Conservation (phyloP, 2,113 vertebrate genomes). For the Bos javanicus region DNA sequence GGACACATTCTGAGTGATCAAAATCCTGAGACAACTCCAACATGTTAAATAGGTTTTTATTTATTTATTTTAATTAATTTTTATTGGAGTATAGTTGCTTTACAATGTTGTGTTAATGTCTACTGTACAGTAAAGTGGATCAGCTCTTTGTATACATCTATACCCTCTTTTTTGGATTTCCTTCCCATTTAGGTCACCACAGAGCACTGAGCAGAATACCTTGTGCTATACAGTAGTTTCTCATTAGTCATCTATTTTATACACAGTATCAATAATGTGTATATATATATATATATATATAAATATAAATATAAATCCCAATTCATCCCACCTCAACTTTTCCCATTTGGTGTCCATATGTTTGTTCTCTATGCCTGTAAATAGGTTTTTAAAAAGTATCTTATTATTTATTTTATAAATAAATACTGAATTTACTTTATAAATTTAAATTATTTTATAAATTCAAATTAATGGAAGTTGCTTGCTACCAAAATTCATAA, state of each 20-base stretch:
- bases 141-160: background rate
- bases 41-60: background rate
- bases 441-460: background rate
- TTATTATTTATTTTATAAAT: background rate
- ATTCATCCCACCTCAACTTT: background rate
- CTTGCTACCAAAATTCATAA: background rate
- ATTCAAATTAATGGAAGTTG: background rate
- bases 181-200: background rate
- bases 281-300: background rate
- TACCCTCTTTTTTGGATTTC: background rate
- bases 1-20: background rate
- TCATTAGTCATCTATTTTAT: background rate
- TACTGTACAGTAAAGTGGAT: background rate
- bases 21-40: background rate
- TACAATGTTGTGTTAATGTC: background rate
- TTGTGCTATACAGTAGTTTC: background rate
- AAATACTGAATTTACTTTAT: background rate
- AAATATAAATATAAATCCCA: background rate
- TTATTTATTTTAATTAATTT: background rate
- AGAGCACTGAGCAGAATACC: background rate
- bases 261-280: background rate
- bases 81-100: background rate
- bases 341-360: background rate
- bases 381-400: background rate
- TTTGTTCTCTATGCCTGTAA: background rate